Evolutionary conservation across 2,797 vertebrate species (phyloP), one percentile per base, ranked within the genome.

Genomic region (Dendrocincla tyrannina): DNA sequence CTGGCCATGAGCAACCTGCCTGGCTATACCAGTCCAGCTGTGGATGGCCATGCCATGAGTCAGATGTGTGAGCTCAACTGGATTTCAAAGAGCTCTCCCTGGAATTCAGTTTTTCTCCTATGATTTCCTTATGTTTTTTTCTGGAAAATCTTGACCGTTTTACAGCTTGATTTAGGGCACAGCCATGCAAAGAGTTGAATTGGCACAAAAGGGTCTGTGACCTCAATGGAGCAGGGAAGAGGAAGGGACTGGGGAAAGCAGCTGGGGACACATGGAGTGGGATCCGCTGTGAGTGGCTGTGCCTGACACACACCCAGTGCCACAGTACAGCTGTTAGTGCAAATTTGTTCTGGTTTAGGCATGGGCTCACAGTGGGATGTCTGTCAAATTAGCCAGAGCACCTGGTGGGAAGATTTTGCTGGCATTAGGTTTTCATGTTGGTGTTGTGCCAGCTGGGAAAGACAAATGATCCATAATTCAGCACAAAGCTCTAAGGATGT

Each of bases 381-480:
- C 79, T 90, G 88, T 89, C 58, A 72, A 68, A 88, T 84, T 35
- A 93, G 56, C 85, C 93, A 78, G 85, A 78, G 88, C 93, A 94
- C 93, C 95, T 95, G 95, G 89, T 95, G 95, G 83, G 94, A 95
- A 93, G 88, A 90, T 94, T 94, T 91, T 91, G 53, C 73, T 96
- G 93, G 93, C 89, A 78, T 75, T 56, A 33, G 37, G 46, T 42
- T 84, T 72, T 86, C 46, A 18, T 0, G 2, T 39, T 92, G 79
- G 46, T 89, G 1, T 27, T 27, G 58, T 91, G 82, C 95, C 95
- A 95, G 83, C 85, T 68, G 82, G 82, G 83, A 50, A 94, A 66
- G 91, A 86, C 66, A 94, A 93, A 88, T 5, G 76, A 53, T 72
- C 15, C 37, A 44, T 76, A 76, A 81, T 59, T 88, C 92, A 91